These are phyloP conservation scores for Charaxes varanes DNA, from an alignment of 1,140 invertebrate genomes.

Conservation along the genomic window DNA sequence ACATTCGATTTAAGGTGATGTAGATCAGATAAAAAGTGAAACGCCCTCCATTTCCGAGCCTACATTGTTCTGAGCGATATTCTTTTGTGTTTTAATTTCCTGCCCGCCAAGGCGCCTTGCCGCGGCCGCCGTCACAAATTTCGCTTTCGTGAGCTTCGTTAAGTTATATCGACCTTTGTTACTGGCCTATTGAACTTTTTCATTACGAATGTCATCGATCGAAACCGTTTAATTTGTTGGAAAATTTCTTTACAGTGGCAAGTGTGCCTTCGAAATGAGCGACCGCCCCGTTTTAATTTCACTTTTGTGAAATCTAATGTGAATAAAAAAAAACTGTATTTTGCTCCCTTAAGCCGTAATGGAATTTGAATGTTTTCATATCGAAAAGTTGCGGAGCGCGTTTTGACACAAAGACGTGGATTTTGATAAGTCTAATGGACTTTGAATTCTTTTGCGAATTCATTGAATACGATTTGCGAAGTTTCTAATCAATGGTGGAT, in stretches of 20 bases:
- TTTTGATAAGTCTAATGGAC: slow-evolving; percentile 55
- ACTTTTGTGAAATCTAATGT: slow-evolving; percentile 44
- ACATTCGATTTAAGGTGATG: no score
- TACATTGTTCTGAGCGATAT: slow-evolving; percentile 57
- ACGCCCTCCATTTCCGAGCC: slow-evolving; percentile 63
- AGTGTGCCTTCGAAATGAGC: slow-evolving; percentile 37
- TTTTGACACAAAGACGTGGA: slow-evolving; percentile 26
- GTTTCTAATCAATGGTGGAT: slow-evolving; percentile 8
- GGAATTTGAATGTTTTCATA: slow-evolving; percentile 59
- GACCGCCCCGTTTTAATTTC: slow-evolving; percentile 36
- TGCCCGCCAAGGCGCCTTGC: slow-evolving; percentile 54
- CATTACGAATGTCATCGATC: slow-evolving; percentile 64
- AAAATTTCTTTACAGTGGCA: slow-evolving; percentile 50
- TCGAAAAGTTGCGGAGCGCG: slow-evolving; percentile 44
- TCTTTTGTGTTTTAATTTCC: slow-evolving; percentile 74
- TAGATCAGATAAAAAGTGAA: no score
- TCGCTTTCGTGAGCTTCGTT: slow-evolving; percentile 66
- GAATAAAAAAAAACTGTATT: slow-evolving; percentile 45
- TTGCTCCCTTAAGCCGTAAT: slow-evolving; percentile 42
- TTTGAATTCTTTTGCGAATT: slow-evolving; percentile 27
- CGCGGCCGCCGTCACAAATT: slow-evolving; percentile 63
- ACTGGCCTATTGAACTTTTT: slow-evolving; percentile 69
- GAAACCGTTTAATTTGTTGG: slow-evolving; percentile 61
- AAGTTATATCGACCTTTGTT: slow-evolving; percentile 68
- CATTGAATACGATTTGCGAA: slow-evolving; percentile 20